Conservation (phyloP, 1,140 invertebrate species). For the Nasonia giraulti region DNA sequence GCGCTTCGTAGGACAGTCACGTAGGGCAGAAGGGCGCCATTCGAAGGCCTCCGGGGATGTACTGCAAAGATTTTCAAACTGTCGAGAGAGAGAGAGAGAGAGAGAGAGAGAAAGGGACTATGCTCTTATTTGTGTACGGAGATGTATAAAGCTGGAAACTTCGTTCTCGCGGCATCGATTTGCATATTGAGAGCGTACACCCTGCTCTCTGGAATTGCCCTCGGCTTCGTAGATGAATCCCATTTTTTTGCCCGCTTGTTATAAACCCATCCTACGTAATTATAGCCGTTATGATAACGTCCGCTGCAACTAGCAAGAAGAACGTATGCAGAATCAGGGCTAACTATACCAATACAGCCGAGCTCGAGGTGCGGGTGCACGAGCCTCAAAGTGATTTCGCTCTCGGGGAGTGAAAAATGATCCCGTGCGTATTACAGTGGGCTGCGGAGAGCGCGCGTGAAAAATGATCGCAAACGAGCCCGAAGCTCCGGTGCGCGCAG, state of each 20-base stretch:
- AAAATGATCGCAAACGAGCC: constrained; percentile 55
- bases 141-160: too few relatives aligned
- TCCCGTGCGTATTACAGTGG: constrained; percentile 13
- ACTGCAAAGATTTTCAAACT: constrained; percentile 54
- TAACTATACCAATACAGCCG: too few relatives aligned
- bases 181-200: too few relatives aligned
- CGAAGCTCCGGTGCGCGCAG: not conserved
- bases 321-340: too few relatives aligned
- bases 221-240: too few relatives aligned
- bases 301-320: too few relatives aligned
- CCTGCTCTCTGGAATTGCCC: too few relatives aligned
- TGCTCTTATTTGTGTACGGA: not conserved
- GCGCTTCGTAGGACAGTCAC: not conserved
- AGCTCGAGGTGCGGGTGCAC: too few relatives aligned
- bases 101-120: not conserved
- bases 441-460: constrained; percentile 35
- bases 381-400: too few relatives aligned
- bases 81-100: constrained; percentile 14
- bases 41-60: constrained; percentile 10
- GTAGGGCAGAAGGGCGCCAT: constrained; percentile 46
- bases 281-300: constrained; percentile 8
- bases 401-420: constrained; percentile 57
- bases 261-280: constrained; percentile 29
- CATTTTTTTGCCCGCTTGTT: too few relatives aligned
- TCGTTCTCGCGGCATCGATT: too few relatives aligned